phyloP scores from a whole-genome alignment of 2,888 invertebrate genomes.

The Rhamphomyia laevipes region DNA sequence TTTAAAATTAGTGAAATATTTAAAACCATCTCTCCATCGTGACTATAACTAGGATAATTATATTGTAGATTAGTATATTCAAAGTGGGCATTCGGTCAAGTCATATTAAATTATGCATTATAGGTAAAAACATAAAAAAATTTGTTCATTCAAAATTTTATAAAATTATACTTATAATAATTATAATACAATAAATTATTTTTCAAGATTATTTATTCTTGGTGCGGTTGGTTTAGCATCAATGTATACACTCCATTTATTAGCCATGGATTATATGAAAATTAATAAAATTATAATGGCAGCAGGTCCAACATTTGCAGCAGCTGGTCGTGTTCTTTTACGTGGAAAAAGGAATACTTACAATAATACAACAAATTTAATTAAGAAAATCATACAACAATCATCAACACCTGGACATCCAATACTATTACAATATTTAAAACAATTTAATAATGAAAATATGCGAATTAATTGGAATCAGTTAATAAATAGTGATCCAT shows the following conservation, averaged over 20 bases:
- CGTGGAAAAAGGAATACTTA: conserved; percentile 24
- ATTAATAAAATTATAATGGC: conserved; percentile 32
- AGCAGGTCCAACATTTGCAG: conserved; percentile 7
- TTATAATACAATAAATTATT: not conserved
- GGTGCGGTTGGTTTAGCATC: conserved; percentile 38
- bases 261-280: conserved; percentile 40
- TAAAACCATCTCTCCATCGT: too few species aligned
- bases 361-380: conserved; percentile 1
- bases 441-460: conserved; percentile 5
- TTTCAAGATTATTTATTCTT: conserved; percentile 28
- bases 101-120: too few species aligned
- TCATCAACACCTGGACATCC: too few species aligned
- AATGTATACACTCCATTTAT: conserved; percentile 39
- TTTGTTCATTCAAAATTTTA: not conserved
- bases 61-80: too few species aligned
- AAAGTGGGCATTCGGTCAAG: too few species aligned
- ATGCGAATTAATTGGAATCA: conserved; percentile 29
- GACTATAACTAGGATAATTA: too few species aligned
- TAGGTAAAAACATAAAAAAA: not conserved
- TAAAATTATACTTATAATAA: not conserved
- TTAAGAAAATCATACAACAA: not conserved
- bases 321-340: conserved; percentile 13
- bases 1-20: too few species aligned
- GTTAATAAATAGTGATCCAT: conserved; percentile 31
- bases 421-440: not conserved